Conservation (phyloP, 1,140 invertebrate species). For the Heliconius hermathena region DNA sequence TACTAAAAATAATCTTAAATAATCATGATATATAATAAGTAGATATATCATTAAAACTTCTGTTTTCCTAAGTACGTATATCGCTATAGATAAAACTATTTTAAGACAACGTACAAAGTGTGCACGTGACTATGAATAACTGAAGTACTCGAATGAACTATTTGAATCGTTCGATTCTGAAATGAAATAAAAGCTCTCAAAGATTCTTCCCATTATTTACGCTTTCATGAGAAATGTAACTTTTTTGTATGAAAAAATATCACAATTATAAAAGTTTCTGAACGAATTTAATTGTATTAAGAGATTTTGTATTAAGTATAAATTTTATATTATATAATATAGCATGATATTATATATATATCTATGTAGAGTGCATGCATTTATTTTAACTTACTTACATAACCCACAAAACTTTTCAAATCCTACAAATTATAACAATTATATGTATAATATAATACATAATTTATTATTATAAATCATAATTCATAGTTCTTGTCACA, state of each 20-base stretch:
- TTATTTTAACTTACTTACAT: not conserved
- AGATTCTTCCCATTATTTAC: not conserved
- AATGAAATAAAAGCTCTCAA: constrained; percentile 1
- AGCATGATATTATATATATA: not conserved
- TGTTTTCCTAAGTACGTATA: not conserved
- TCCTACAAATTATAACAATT: not conserved
- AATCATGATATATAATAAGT: not conserved
- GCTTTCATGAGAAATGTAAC: not conserved
- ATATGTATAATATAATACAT: not conserved
- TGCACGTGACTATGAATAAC: constrained; percentile 10
- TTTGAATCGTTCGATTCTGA: constrained; percentile 10
- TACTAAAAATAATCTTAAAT: not conserved
- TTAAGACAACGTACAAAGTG: not conserved
- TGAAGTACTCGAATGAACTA: not conserved
- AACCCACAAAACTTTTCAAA: not conserved
- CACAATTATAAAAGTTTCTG: not conserved
- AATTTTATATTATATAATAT: not conserved
- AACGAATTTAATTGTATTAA: not conserved
- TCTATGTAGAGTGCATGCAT: not conserved
- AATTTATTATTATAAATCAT: not conserved
- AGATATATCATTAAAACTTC: not conserved
- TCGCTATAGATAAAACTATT: not conserved
- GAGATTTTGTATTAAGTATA: too few species aligned
- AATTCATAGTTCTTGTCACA: not conserved
- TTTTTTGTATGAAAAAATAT: not conserved